Percentiles rank a stretch among this genome's conserved stretches.
These are phyloP conservation scores for Leptopilina boulardi DNA, from an alignment of 1,140 invertebrate genomes.

Conservation along the genomic window DNA sequence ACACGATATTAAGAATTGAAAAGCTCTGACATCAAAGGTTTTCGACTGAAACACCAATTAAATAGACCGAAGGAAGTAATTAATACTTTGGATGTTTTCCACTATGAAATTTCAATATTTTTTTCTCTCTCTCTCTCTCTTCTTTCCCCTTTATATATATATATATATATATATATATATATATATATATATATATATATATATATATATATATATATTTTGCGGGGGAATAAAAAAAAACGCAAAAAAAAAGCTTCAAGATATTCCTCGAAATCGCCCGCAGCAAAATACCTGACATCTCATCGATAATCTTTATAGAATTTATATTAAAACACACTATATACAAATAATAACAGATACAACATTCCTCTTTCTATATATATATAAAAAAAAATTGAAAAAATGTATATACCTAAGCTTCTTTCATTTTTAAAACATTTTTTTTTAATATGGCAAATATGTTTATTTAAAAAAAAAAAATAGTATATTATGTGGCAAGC, in stretches of 20 bases:
- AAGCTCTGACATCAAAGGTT: neutral
- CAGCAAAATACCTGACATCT: constrained; percentile 30
- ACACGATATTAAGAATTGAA: neutral
- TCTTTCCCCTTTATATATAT: no score
- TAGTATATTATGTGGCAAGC: no score
- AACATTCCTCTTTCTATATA: constrained; percentile 2
- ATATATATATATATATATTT: no score
- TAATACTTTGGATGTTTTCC: constrained; percentile 3
- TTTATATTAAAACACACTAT: constrained; percentile 21
- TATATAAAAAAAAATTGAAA: neutral
- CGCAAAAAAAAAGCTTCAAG: neutral
- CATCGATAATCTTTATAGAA: constrained; percentile 28
- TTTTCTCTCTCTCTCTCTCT: no score
- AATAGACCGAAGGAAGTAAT: neutral
- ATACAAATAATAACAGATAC: neutral
- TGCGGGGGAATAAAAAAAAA: neutral
- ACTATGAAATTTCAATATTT: constrained; percentile 29
- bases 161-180: no score
- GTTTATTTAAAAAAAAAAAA: no score
- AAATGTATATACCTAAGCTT: no score
- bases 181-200: no score
- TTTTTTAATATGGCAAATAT: no score
- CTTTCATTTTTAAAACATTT: no score
- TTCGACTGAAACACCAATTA: neutral
- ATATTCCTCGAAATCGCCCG: constrained; percentile 15